A percentile compares a stretch with the other conserved stretches of the same genome.
phyloP scores from a whole-genome alignment of 2,888 invertebrate species.

The Crioceris asparagi region DNA sequence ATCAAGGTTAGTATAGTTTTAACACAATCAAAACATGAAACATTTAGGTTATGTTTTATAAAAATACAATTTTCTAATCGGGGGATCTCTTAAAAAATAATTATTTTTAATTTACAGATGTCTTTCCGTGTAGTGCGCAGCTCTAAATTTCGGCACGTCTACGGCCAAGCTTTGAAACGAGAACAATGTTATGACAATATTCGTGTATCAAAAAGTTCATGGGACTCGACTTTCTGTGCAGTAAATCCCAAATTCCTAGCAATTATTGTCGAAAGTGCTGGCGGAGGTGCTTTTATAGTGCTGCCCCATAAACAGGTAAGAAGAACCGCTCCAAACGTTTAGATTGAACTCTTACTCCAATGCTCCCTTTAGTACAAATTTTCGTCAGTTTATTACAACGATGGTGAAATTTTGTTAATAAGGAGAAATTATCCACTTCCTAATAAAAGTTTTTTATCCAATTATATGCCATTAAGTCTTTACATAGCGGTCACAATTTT shows the following conservation, averaged over 20 bases:
- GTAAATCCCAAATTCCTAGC: slow-evolving; percentile 97
- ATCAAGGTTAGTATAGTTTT: slow-evolving; percentile 20
- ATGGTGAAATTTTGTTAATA: too few species aligned
- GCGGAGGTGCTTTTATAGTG: slow-evolving; percentile 92
- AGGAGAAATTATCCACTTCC: too few species aligned
- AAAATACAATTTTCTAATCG: slow-evolving; percentile 11
- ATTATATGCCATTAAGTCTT: too few species aligned
- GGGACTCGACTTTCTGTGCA: slow-evolving; percentile 97
- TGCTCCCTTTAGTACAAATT: background rate
- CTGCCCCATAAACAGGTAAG: slow-evolving; percentile 82
- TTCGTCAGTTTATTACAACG: too few species aligned
- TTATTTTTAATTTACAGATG: slow-evolving; percentile 48
- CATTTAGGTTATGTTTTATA: slow-evolving; percentile 28
- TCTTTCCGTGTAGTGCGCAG: slow-evolving; percentile 94
- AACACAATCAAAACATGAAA: slow-evolving; percentile 17
- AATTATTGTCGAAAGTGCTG: slow-evolving; percentile 93
- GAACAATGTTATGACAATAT: slow-evolving; percentile 98
- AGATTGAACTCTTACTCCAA: background rate
- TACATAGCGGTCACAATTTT: too few species aligned
- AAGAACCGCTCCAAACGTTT: background rate
- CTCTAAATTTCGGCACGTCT: slow-evolving; percentile 97
- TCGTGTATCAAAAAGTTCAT: slow-evolving; percentile 92
- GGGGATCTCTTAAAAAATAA: background rate
- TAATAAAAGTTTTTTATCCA: too few species aligned
- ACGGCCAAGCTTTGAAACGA: slow-evolving; percentile 80